These are phyloP conservation scores for Archivesica marissinica DNA, from an alignment of 1,140 invertebrate genomes.

Conservation along the genomic window DNA sequence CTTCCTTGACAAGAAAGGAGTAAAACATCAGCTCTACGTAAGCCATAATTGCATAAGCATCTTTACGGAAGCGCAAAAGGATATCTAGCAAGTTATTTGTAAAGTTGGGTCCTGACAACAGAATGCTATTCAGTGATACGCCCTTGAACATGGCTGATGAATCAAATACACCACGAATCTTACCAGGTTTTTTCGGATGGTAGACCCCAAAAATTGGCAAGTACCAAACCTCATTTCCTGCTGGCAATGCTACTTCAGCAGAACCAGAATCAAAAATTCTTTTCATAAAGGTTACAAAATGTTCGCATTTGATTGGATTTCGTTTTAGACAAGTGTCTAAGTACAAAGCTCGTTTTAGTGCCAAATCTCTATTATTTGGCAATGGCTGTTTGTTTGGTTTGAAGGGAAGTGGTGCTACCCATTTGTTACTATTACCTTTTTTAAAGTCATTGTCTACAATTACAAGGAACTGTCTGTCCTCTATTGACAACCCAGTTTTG, in stretches of 20 bases:
- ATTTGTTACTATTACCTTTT: conserved; percentile 2
- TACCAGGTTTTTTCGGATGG: conserved; percentile 47
- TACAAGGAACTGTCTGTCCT: conserved; percentile 36
- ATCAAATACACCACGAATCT: conserved; percentile 54
- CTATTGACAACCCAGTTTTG: conserved; percentile 8
- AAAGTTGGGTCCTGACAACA: conserved; percentile 75
- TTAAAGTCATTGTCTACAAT: conserved; percentile 8
- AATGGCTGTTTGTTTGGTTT: neutral
- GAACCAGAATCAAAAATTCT: conserved; percentile 11
- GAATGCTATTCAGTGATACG: conserved; percentile 68
- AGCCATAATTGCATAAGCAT: neutral
- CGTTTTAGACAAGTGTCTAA: conserved; percentile 28
- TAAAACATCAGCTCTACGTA: conserved; percentile 43
- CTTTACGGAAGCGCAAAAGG: conserved; percentile 21
- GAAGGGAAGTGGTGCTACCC: conserved; percentile 47
- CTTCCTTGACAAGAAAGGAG: conserved; percentile 6
- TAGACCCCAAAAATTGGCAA: conserved; percentile 53
- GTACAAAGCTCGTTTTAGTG: neutral
- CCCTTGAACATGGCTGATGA: conserved; percentile 35
- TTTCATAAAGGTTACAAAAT: conserved; percentile 35
- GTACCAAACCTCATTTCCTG: conserved; percentile 4
- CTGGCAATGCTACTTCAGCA: conserved; percentile 7
- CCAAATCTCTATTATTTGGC: conserved; percentile 35
- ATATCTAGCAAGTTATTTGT: conserved; percentile 10
- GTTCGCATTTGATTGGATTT: conserved; percentile 12